Percentiles rank a stretch among this genome's conserved stretches.
Evolutionary conservation across 2,113 vertebrate genomes (phyloP).

Genomic region (Lutjanus erythropterus): DNA sequence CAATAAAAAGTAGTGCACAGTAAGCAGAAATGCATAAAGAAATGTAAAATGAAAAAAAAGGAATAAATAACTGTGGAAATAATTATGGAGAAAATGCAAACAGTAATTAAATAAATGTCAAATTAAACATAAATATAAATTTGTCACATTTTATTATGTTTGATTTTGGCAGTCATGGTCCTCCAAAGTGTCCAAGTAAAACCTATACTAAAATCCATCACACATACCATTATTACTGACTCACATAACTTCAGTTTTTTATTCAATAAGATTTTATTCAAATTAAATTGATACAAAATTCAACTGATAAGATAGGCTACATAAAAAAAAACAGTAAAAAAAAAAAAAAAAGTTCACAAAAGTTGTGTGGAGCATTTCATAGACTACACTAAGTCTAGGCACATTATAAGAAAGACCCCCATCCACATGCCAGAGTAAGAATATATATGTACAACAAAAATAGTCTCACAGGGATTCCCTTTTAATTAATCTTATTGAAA

Average conservation of each 20-base stretch:
- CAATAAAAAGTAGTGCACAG: too few species aligned
- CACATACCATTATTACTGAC: neutral
- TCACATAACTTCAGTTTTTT: slow-evolving; percentile 3
- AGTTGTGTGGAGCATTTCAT: slow-evolving; percentile 21
- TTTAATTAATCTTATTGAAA: slow-evolving; percentile 34
- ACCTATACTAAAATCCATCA: neutral
- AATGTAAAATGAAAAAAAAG: too few species aligned
- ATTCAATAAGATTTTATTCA: slow-evolving; percentile 49
- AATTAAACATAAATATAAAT: too few species aligned
- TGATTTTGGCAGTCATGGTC: too few species aligned
- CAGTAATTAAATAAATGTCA: too few species aligned
- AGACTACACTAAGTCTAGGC: slow-evolving; percentile 13
- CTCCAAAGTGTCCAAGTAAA: too few species aligned
- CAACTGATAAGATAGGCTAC: slow-evolving; percentile 18
- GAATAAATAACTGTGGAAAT: too few species aligned
- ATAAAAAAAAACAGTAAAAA: neutral
- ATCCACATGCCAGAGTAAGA: slow-evolving; percentile 17
- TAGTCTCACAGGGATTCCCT: slow-evolving; percentile 53
- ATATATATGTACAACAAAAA: slow-evolving; percentile 33
- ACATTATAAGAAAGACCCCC: slow-evolving; percentile 18
- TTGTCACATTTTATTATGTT: too few species aligned
- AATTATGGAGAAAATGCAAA: too few species aligned
- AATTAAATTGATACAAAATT: slow-evolving; percentile 63
- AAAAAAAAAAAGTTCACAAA: slow-evolving; percentile 18
- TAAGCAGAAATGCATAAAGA: too few species aligned